A percentile compares a stretch with the other conserved stretches of the same genome.
Evolutionary conservation across 2,797 vertebrate species (phyloP).

Genomic region (Salmo trutta): DNA sequence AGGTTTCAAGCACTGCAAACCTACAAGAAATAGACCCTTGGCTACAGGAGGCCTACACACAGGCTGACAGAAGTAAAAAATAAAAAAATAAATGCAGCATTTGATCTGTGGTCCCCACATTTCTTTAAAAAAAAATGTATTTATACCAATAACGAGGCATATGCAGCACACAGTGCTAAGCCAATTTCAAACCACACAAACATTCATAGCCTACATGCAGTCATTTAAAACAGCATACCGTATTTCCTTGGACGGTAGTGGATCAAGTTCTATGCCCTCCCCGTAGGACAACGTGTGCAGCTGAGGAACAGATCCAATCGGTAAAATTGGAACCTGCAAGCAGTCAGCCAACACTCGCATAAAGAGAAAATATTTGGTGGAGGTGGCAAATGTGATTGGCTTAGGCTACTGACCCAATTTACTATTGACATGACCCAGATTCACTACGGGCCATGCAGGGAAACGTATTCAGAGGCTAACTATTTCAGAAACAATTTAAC

Average conservation of each 20-base stretch:
- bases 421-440: slow-evolving; percentile 39
- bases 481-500: not conserved
- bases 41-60: not conserved
- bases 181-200: not conserved
- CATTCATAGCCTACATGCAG: not conserved
- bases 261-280: slow-evolving; percentile 91
- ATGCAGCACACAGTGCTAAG: not conserved
- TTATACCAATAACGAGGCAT: not conserved
- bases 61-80: not conserved
- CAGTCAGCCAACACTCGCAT: not conserved
- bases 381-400: not conserved
- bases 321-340: slow-evolving; percentile 64
- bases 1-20: not conserved
- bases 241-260: slow-evolving; percentile 88
- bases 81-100: too few relatives aligned
- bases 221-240: slow-evolving; percentile 72
- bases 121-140: not conserved
- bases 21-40: not conserved
- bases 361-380: not conserved
- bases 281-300: slow-evolving; percentile 88
- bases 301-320: slow-evolving; percentile 66
- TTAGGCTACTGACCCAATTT: not conserved
- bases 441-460: slow-evolving; percentile 3
- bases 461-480: not conserved
- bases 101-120: not conserved